A percentile compares a stretch with the other conserved stretches of the same genome.
Conservation (phyloP, 2,797 vertebrate species). For the Onychomys torridus region DNA sequence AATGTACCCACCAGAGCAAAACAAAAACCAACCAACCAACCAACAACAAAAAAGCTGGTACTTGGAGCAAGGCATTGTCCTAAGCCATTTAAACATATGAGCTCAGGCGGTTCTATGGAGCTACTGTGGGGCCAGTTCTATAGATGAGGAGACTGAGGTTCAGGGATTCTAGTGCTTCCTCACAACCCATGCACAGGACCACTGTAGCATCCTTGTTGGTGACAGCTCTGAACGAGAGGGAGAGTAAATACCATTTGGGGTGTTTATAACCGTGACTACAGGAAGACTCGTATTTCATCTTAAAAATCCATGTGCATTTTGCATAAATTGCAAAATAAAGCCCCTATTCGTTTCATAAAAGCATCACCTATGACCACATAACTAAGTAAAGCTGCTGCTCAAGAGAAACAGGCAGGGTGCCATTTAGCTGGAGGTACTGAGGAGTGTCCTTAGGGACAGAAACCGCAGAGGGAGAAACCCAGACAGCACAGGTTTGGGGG, state of each 20-base stretch:
- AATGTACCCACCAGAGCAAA: background rate
- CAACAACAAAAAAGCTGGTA: background rate
- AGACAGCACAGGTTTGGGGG: background rate
- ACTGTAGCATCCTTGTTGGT: background rate
- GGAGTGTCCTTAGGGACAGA: background rate
- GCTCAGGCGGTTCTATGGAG: background rate
- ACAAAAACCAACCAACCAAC: background rate
- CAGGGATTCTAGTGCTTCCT: background rate
- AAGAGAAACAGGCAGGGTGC: background rate
- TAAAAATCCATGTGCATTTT: conserved; percentile 13
- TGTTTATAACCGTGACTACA: background rate
- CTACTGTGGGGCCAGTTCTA: background rate
- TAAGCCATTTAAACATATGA: background rate
- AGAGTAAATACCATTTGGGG: background rate
- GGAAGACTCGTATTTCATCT: background rate
- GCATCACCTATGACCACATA: background rate
- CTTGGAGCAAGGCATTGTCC: background rate
- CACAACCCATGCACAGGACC: background rate
- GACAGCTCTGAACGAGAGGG: background rate
- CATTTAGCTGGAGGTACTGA: background rate
- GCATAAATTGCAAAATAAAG: conserved; percentile 8
- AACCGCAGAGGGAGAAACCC: background rate
- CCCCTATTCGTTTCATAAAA: conserved; percentile 8
- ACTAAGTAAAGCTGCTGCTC: background rate
- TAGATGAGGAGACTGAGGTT: background rate